phyloP scores from a whole-genome alignment of 2,113 vertebrate species.

The Corvus hawaiiensis region DNA sequence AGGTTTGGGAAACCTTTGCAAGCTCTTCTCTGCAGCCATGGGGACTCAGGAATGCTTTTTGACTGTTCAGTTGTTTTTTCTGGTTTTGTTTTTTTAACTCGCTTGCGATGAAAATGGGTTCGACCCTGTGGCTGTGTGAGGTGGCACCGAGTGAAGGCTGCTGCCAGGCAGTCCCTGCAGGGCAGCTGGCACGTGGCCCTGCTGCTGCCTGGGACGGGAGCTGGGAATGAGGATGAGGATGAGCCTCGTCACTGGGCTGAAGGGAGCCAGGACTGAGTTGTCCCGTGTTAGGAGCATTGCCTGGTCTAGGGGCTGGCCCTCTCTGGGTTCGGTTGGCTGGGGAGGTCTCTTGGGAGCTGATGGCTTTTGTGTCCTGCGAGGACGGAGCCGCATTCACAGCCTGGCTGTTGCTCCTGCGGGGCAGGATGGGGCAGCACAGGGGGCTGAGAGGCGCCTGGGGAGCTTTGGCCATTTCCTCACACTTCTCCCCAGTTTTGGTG shows the following conservation, averaged over 20 bases:
- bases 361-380: background rate
- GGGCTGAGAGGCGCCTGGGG: background rate
- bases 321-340: fast-evolving
- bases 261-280: fast-evolving
- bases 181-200: too few relatives aligned
- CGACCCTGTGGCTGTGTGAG: fast-evolving
- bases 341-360: fast-evolving
- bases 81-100: background rate
- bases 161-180: background rate
- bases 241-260: fast-evolving
- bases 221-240: background rate
- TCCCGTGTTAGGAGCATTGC: background rate
- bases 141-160: too few relatives aligned
- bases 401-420: background rate
- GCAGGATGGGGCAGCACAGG: fast-evolving
- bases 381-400: fast-evolving
- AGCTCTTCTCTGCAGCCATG: background rate
- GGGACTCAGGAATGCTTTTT: background rate
- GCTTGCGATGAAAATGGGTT: fast-evolving
- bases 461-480: background rate
- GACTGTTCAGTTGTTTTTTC: background rate
- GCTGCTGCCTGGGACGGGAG: background rate
- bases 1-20: background rate
- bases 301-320: fast-evolving
- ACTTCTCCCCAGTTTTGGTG: background rate